Base-by-base conservation (phyloP, 2,888 invertebrate genomes). In the Harpalus rubripes region DNA sequence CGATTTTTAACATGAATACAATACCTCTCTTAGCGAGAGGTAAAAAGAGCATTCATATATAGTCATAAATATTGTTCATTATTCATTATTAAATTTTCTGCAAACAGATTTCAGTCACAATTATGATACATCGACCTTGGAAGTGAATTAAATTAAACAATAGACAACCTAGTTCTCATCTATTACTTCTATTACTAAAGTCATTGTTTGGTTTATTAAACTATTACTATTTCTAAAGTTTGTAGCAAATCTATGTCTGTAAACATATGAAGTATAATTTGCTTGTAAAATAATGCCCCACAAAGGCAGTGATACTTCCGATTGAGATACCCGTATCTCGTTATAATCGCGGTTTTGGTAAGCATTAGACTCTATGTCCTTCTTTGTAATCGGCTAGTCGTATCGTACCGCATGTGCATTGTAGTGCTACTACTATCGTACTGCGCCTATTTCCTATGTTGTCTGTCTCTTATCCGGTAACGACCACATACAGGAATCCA, bases 391-490 rank as follows among this genome's bases (percentile, higher is more conserved):
- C 5, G 32, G 32, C 32, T 32, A 5, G 32, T 32, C 32, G 32
- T 32, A 32, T 32, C 32, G 32, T 32, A 32, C 32, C 32, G 6
- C 32, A 52, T 10, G 44, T 52, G 44, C 44, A 52, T 52, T 52
- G 44, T 52, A 32, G 44, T 52, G 12, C 44, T 32, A 32, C 32
- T 32, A 4, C 32, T 32, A 32, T 32, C 32, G 32, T 32, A 52
- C 44, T 52, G 44, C 44, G 44, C 44, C 44, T 52, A 52, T 12
- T 52, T 52, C 44, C 44, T 52, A 10, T 52, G 44, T 52, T 12
- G 10, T 52, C 10, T 52, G 10, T 52, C 10, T 52, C 44, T 52
- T 81, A 81, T 81, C 81, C 81, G 59, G 81, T 22, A 63, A 32
- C 41, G 72, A 32, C 59, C 22, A 68, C 15, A 61, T n/a, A 61